A percentile compares a stretch with the other conserved stretches of the same genome.
These are phyloP conservation scores for Zhuqinia jingwanae DNA, from an alignment of 2,888 invertebrate species.

Conservation along the genomic window DNA sequence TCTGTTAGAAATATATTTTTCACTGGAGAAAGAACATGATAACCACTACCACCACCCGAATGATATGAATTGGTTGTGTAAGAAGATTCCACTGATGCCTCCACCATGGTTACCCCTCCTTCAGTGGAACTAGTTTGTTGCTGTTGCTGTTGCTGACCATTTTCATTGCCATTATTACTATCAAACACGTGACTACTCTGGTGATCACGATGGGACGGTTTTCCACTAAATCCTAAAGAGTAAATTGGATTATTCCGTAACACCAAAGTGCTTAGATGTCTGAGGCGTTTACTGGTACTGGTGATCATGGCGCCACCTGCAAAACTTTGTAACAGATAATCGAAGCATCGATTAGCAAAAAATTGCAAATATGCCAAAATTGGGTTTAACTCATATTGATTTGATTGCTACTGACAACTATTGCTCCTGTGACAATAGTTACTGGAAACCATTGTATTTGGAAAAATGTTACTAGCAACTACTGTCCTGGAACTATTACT, in stretches of 20 bases:
- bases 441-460: no score
- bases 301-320: slow-evolving; percentile 60
- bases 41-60: slow-evolving; percentile 17
- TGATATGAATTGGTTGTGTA: slow-evolving; percentile 20
- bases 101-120: slow-evolving; percentile 53
- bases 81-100: slow-evolving; percentile 48
- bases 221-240: slow-evolving; percentile 82
- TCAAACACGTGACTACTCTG: not conserved
- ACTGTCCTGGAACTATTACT: no score
- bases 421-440: no score
- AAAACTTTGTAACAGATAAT: no score
- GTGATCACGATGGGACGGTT: slow-evolving; percentile 39
- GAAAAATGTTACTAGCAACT: no score
- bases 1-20: slow-evolving; percentile 87
- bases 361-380: no score
- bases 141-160: slow-evolving; percentile 24
- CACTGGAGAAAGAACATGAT: slow-evolving; percentile 61
- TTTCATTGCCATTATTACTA: slow-evolving; percentile 20
- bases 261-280: slow-evolving; percentile 89
- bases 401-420: no score
- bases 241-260: slow-evolving; percentile 92
- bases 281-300: slow-evolving; percentile 83
- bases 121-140: slow-evolving; percentile 21
- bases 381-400: no score
- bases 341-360: no score